phyloP scores from a whole-genome alignment of 2,888 invertebrate species.

The Aspidiotus rigidus region DNA sequence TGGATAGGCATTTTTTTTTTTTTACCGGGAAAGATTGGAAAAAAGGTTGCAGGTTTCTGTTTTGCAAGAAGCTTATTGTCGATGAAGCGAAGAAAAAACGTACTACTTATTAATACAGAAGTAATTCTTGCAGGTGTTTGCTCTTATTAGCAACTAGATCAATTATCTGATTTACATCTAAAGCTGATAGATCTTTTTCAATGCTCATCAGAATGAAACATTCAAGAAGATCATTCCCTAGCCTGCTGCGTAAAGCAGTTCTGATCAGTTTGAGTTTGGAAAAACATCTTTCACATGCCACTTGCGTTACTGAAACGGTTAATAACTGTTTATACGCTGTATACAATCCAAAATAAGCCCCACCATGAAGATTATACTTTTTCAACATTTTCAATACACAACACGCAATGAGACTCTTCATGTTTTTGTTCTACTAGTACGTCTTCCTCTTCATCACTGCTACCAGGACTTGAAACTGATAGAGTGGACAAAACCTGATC shows the following conservation, averaged over 20 bases:
- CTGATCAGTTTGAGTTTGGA: not conserved
- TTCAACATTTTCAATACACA: not conserved
- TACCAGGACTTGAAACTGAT: not conserved
- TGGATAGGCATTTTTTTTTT: not conserved
- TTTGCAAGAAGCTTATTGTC: not conserved
- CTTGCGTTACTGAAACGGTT: not conserved
- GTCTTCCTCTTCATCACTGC: conserved; percentile 2
- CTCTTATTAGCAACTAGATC: not conserved
- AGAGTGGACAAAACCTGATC: conserved; percentile 3
- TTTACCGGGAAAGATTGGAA: not conserved
- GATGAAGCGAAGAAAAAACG: not conserved
- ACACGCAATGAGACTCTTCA: not conserved
- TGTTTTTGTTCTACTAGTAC: not conserved
- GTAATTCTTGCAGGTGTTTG: not conserved
- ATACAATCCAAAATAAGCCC: not conserved
- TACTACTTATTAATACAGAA: not conserved
- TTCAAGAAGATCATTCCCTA: not conserved
- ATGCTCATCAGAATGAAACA: not conserved
- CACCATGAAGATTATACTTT: not conserved
- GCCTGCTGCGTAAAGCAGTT: not conserved
- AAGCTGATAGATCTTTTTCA: not conserved
- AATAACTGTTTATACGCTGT: not conserved
- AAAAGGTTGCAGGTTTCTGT: not conserved
- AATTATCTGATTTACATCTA: not conserved
- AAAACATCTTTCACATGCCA: not conserved